Evolutionary conservation across 2,113 vertebrate species (phyloP).

Genomic region (Crotalus viridis): DNA sequence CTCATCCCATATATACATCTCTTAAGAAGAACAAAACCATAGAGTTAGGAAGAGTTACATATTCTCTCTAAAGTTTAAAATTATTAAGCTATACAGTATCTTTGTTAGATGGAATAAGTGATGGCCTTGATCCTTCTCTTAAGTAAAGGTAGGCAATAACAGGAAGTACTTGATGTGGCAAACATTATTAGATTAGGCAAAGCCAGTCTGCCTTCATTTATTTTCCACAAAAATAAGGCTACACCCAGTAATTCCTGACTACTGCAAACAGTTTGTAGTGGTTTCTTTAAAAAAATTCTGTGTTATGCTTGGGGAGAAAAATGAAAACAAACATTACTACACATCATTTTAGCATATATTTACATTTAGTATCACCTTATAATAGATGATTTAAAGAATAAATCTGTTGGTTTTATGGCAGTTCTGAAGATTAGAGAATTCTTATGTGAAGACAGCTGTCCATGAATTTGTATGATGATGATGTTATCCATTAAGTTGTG

Average conservation of each 20-base stretch:
- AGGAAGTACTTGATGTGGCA: not conserved
- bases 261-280: not conserved
- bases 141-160: not conserved
- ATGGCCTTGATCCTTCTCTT: not conserved
- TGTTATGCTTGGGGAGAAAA: not conserved
- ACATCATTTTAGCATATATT: not conserved
- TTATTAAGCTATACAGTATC: not conserved
- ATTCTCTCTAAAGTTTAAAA: not conserved
- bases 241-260: not conserved
- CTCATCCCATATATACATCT: not conserved
- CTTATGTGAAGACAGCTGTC: not conserved
- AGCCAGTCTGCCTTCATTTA: not conserved
- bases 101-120: not conserved
- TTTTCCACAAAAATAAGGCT: not conserved
- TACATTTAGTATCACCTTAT: not conserved
- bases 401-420: not conserved
- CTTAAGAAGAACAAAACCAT: not conserved
- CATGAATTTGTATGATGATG: not conserved
- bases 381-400: not conserved
- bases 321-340: not conserved
- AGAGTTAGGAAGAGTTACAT: not conserved
- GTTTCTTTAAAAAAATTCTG: not conserved
- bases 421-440: not conserved
- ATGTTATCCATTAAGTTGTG: not conserved
- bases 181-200: not conserved